A percentile compares a stretch with the other conserved stretches of the same genome.
phyloP scores from a whole-genome alignment of 2,888 invertebrate species.

The Scrobipalpa costella region DNA sequence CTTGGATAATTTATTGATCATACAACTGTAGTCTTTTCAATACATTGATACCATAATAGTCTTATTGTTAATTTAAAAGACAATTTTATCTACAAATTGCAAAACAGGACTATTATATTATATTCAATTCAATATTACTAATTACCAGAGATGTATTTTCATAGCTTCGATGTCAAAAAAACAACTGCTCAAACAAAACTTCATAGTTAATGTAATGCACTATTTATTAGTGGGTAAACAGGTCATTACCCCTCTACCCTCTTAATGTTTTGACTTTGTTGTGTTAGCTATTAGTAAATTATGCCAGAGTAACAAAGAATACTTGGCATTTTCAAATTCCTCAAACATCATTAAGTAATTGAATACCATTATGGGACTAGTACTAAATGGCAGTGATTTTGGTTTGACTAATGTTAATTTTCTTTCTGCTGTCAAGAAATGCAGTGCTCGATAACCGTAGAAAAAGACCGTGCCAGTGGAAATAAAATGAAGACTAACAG shows the following conservation, averaged over 20 bases:
- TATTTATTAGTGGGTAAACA: constrained; percentile 22
- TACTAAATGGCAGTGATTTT: constrained; percentile 17
- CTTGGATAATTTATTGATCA: not conserved
- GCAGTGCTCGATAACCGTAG: constrained; percentile 75
- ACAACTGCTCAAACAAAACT: constrained; percentile 23
- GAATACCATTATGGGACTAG: constrained; percentile 18
- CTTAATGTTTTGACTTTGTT: constrained; percentile 17
- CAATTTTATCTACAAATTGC: not conserved
- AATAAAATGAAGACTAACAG: constrained; percentile 75
- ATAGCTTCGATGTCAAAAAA: constrained; percentile 7
- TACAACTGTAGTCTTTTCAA: no score
- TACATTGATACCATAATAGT: no score
- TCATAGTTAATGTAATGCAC: constrained; percentile 1
- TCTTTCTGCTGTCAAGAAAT: constrained; percentile 72
- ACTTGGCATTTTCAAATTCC: constrained; percentile 17
- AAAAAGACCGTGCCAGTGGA: constrained; percentile 68
- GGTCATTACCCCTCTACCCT: constrained; percentile 24
- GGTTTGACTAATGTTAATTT: constrained; percentile 35
- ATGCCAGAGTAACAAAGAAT: not conserved
- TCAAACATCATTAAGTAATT: constrained; percentile 24
- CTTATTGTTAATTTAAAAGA: not conserved
- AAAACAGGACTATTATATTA: no score
- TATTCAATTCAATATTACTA: not conserved
- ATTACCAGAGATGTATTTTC: not conserved
- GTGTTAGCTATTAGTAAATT: constrained; percentile 3